Evolutionary conservation across 2,888 invertebrate species (phyloP), one percentile per base, ranked within the genome.

Genomic region (Zygogramma bicolorata): DNA sequence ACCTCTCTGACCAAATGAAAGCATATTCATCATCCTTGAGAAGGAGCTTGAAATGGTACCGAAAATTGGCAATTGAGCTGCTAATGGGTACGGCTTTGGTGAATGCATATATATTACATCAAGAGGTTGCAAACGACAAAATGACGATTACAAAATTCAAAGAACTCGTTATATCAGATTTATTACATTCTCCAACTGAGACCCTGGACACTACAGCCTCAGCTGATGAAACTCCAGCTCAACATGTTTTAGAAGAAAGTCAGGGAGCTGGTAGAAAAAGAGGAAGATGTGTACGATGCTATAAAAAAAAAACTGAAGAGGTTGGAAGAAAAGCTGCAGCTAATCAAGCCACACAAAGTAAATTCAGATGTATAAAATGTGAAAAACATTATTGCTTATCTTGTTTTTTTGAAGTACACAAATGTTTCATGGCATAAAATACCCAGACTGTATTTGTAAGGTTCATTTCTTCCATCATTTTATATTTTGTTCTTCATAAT

Each of bases 391-490:
- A 60, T 34, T 60, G 60, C 60, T 34, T 18, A 40, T 40, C 38
- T 40, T 40, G 38, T 40, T 40, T 40, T 40, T 40, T n/a, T 40
- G 38, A 13, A 40, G 38, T 1, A 13, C 38, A 40, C 38, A 2
- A 40, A 40, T 40, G 66, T 49, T 63, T 61, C 22, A 66, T 49
- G 6, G 69, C 70, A 69, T 71, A 49, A 68, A 69, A 74, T 69
- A 70, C 66, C 25, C 60, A 15, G n/a, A 61, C 61, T 61, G 18
- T 38, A 61, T 31, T 7, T 38, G 18, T 61, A 7, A 61, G 34
- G 61, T 31, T 61, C 18, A 60, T 60, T 29, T 38, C 8, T 18
- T 18, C 8, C 34, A 20, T 31, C 6, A 22, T 18, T 61, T 38
- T 38, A 38, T 61, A n/a, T 61, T 7, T 38, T 61, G 0, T 34